Percentiles rank a stretch among this genome's conserved stretches.
These are phyloP conservation scores for Sinohyriopsis cumingii DNA, from an alignment of 2,888 invertebrate species.

Conservation along the genomic window DNA sequence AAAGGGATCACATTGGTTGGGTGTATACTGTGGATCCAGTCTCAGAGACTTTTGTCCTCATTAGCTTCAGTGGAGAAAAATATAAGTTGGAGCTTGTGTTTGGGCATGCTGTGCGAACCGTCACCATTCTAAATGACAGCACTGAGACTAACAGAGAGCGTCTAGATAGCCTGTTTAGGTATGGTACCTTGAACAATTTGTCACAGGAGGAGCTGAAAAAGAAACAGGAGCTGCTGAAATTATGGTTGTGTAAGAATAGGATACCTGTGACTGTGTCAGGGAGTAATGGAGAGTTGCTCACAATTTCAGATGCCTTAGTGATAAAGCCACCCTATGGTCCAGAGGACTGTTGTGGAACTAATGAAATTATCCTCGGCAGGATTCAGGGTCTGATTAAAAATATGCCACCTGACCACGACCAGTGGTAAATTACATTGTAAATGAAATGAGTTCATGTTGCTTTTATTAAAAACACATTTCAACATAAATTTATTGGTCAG, in stretches of 20 bases:
- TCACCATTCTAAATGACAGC: conserved; percentile 52
- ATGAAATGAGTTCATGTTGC: background rate
- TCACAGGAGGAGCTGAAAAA: conserved; percentile 53
- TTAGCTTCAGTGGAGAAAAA: conserved; percentile 41
- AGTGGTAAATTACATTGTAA: conserved; percentile 42
- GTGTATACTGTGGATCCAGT: conserved; percentile 71
- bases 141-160: conserved; percentile 35
- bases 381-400: conserved; percentile 69
- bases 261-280: conserved; percentile 62
- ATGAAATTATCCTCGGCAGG: conserved; percentile 70
- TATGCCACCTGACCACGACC: conserved; percentile 65
- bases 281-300: conserved; percentile 51
- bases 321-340: conserved; percentile 54
- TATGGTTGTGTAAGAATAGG: conserved; percentile 67
- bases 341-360: conserved; percentile 68
- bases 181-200: conserved; percentile 31
- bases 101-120: conserved; percentile 55
- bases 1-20: conserved; percentile 57
- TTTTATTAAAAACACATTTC: too few species aligned
- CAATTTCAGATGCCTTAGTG: conserved; percentile 63
- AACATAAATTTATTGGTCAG: too few species aligned
- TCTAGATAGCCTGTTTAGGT: conserved; percentile 55
- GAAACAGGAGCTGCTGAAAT: conserved; percentile 52
- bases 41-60: conserved; percentile 62
- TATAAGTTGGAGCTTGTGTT: conserved; percentile 52